These are phyloP conservation scores for Hydrochoerus hydrochaeris DNA, from an alignment of 2,113 vertebrate species.

Conservation along the genomic window DNA sequence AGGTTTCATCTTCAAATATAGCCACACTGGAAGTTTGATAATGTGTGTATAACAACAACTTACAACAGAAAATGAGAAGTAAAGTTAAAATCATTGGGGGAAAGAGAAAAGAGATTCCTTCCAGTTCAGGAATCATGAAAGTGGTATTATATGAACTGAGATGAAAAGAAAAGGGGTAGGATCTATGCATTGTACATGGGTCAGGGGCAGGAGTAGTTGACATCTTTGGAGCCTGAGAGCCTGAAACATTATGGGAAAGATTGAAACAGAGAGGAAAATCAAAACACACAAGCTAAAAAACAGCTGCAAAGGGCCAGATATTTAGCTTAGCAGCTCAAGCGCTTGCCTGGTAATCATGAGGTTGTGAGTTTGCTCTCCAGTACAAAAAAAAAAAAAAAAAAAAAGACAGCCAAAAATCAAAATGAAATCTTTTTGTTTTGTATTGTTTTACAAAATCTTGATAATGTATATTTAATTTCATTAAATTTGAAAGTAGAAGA, in stretches of 20 bases:
- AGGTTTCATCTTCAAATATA: not conserved
- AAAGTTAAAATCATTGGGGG: not conserved
- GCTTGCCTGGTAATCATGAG: too few species aligned
- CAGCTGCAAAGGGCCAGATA: too few species aligned
- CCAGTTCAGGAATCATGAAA: not conserved
- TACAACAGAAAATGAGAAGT: not conserved
- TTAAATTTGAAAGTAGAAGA: slow-evolving; percentile 46
- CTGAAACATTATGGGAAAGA: not conserved
- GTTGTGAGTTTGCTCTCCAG: too few species aligned
- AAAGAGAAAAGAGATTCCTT: not conserved
- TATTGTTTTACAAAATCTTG: not conserved
- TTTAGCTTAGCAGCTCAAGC: too few species aligned
- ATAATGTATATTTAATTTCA: not conserved
- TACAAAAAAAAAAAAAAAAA: too few species aligned
- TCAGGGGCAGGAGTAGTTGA: rapidly evolving
- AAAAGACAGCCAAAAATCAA: not conserved
- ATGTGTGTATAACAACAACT: too few species aligned
- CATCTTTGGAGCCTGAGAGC: not conserved
- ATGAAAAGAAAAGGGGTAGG: not conserved
- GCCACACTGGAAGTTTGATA: not conserved
- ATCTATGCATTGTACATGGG: not conserved
- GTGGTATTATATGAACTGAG: not conserved
- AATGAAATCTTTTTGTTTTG: not conserved
- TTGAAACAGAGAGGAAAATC: rapidly evolving
- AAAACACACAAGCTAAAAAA: not conserved